Evolutionary conservation across 2,797 vertebrate genomes (phyloP).

Genomic region (Ciconia nigra): DNA sequence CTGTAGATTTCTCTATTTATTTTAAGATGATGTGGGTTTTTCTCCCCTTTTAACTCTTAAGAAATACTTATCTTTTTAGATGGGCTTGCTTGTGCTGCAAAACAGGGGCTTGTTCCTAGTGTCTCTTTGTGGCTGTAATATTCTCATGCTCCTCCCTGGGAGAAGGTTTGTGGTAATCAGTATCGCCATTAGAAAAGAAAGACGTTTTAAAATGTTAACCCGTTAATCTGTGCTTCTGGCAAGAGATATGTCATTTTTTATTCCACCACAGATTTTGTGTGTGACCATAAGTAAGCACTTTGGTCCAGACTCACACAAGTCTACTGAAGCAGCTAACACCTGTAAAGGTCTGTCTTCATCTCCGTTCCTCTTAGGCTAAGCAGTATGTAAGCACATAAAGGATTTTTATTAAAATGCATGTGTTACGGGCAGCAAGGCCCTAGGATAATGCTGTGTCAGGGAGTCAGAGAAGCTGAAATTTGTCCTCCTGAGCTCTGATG

Average conservation of each 20-base stretch:
- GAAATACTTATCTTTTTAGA: not conserved
- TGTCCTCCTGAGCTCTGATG: not conserved
- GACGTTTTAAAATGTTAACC: not conserved
- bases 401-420: not conserved
- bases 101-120: not conserved
- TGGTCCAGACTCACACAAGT: not conserved
- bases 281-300: not conserved
- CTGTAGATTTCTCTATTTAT: not conserved
- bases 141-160: not conserved
- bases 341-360: not conserved
- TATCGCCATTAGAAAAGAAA: not conserved
- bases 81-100: not conserved
- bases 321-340: not conserved
- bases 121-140: not conserved
- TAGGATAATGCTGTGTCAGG: not conserved
- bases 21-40: not conserved
- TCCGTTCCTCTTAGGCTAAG: not conserved
- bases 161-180: not conserved
- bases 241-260: not conserved
- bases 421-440: not conserved
- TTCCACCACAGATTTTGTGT: not conserved
- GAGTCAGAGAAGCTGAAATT: not conserved
- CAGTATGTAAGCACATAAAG: not conserved
- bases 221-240: not conserved
- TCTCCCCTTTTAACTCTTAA: not conserved